These are phyloP conservation scores for Pasiphila rectangulata DNA, from an alignment of 2,888 invertebrate species.

Conservation along the genomic window DNA sequence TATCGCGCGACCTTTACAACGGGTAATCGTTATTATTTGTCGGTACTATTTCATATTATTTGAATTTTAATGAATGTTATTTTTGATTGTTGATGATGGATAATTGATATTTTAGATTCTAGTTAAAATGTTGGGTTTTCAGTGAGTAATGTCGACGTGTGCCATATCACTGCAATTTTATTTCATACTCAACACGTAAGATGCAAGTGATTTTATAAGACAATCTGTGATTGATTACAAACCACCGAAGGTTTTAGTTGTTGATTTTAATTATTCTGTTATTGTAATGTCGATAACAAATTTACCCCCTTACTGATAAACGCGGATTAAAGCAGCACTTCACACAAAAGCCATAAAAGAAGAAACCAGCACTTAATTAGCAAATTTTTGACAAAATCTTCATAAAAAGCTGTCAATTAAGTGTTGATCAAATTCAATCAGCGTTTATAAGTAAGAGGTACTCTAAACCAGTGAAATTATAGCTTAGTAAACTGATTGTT, in stretches of 20 bases:
- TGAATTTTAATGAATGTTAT: slow-evolving; percentile 28
- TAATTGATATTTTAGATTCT: slow-evolving; percentile 21
- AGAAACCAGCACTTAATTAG: no score
- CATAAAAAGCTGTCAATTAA: no score
- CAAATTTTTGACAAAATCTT: no score
- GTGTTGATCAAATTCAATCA: no score
- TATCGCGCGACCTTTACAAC: no score
- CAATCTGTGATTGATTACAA: slow-evolving; percentile 24
- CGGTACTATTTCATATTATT: slow-evolving; percentile 11
- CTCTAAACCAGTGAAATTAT: no score
- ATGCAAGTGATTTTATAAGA: slow-evolving; percentile 15
- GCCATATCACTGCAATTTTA: slow-evolving; percentile 19
- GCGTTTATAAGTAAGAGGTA: no score
- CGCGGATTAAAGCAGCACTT: no score
- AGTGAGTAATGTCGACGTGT: slow-evolving; percentile 13
- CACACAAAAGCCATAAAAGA: no score
- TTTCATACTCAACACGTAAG: slow-evolving; percentile 21
- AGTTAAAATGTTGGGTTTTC: slow-evolving; percentile 18
- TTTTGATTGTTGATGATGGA: slow-evolving; percentile 29
- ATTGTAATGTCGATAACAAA: slow-evolving; percentile 11
- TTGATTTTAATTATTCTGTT: slow-evolving; percentile 20
- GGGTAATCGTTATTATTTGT: slow-evolving; percentile 10
- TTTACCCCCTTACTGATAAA: no score
- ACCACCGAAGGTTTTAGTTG: slow-evolving; percentile 13
- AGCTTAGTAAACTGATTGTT: no score